A percentile compares a stretch with the other conserved stretches of the same genome.
phyloP scores from a whole-genome alignment of 2,797 vertebrate species.

The Sebastes kiyomatsui region DNA sequence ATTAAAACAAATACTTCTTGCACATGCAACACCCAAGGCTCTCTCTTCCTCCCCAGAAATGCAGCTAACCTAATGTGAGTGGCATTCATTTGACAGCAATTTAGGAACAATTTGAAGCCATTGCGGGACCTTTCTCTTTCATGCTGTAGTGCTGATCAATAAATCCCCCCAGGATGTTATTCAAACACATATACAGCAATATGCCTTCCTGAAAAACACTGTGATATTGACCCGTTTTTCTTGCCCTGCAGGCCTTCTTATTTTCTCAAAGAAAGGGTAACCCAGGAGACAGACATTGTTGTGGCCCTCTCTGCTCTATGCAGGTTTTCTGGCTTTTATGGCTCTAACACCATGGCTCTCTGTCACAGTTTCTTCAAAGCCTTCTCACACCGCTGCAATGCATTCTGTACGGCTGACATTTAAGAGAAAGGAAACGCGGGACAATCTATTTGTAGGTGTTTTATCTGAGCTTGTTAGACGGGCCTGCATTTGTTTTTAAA shows the following conservation, averaged over 20 bases:
- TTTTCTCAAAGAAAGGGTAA: slow-evolving; percentile 70
- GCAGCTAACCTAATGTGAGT: slow-evolving; percentile 56
- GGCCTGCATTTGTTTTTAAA: slow-evolving; percentile 8
- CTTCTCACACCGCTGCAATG: slow-evolving; percentile 1
- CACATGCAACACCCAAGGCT: slow-evolving; percentile 15
- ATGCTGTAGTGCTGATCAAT: slow-evolving; percentile 79
- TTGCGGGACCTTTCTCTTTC: slow-evolving; percentile 64
- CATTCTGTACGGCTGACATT: slow-evolving; percentile 35
- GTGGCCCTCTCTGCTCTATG: slow-evolving; percentile 52
- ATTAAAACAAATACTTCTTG: slow-evolving; percentile 8
- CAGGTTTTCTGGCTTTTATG: slow-evolving; percentile 49
- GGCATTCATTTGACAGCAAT: slow-evolving; percentile 77
- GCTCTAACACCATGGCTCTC: slow-evolving; percentile 30
- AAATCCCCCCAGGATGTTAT: slow-evolving; percentile 73
- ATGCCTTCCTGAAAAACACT: slow-evolving; percentile 75
- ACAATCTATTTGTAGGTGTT: not conserved
- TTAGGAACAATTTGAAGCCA: slow-evolving; percentile 78
- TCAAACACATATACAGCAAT: slow-evolving; percentile 78
- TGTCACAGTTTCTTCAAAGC: slow-evolving; percentile 42
- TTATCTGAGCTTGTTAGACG: slow-evolving; percentile 1
- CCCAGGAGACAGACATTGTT: slow-evolving; percentile 65
- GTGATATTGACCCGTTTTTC: slow-evolving; percentile 81
- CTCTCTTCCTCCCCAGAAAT: slow-evolving; percentile 12
- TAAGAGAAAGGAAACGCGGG: slow-evolving; percentile 1
- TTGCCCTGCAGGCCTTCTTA: slow-evolving; percentile 70